Percentiles rank a stretch among this genome's conserved stretches.
These are phyloP conservation scores for Proterorhinus semilunaris DNA, from an alignment of 2,113 vertebrate species.

Conservation along the genomic window DNA sequence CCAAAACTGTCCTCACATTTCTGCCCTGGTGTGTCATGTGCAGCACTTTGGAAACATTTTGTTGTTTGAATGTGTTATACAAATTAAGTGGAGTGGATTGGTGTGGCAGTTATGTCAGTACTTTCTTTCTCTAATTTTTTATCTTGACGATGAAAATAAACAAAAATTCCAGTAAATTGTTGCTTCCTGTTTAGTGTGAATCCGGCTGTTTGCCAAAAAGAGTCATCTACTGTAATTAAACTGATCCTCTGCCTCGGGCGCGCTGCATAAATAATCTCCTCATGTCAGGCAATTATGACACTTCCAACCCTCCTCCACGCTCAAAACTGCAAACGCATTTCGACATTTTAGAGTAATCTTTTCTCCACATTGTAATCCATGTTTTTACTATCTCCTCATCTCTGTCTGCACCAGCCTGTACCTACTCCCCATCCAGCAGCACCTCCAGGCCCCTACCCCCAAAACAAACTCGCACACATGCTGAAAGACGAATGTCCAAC, in stretches of 20 bases:
- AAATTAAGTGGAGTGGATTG: too few relatives aligned
- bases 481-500: constrained; percentile 74
- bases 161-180: constrained; percentile 18
- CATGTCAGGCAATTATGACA: constrained; percentile 1
- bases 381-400: constrained; percentile 14
- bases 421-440: constrained; percentile 19
- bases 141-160: too few relatives aligned
- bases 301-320: constrained; percentile 1
- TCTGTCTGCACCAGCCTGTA: constrained; percentile 15
- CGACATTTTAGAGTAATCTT: not conserved
- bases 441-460: constrained; percentile 47
- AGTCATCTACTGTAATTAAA: constrained; percentile 29
- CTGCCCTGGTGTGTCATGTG: too few relatives aligned
- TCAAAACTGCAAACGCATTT: not conserved
- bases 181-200: constrained; percentile 8
- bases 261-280: constrained; percentile 24
- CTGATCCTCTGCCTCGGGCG: constrained; percentile 3
- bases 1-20: too few relatives aligned
- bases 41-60: too few relatives aligned
- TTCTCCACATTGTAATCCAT: not conserved
- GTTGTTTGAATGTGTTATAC: too few relatives aligned
- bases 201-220: constrained; percentile 20
- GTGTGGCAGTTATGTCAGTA: too few relatives aligned
- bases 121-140: too few relatives aligned
- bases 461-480: constrained; percentile 70